Percentiles rank a stretch among this genome's conserved stretches.
phyloP scores from a whole-genome alignment of 2,113 vertebrate genomes.

The Aldabrachelys gigantea region DNA sequence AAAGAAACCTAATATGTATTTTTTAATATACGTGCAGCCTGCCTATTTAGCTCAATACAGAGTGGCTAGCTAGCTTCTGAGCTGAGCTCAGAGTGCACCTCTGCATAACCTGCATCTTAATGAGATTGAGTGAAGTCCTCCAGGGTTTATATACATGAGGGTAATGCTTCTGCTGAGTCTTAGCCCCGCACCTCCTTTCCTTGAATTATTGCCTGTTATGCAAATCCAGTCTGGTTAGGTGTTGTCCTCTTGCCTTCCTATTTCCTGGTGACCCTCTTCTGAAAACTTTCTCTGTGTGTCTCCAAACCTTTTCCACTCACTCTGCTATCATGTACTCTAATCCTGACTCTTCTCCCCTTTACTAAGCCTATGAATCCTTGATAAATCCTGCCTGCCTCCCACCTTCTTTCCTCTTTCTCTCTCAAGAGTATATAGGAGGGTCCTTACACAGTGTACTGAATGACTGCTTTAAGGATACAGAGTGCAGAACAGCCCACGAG shows the following conservation, averaged over 20 bases:
- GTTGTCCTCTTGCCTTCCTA: background rate
- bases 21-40: too few species aligned
- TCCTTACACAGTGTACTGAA: background rate
- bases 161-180: background rate
- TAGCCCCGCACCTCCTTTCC: fast-evolving
- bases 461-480: background rate
- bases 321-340: background rate
- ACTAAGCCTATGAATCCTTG: background rate
- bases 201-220: background rate
- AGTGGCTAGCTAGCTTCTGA: background rate
- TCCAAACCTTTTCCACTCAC: background rate
- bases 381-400: background rate
- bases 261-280: background rate
- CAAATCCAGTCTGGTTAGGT: background rate
- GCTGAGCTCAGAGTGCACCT: background rate
- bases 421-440: background rate
- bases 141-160: background rate
- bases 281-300: background rate
- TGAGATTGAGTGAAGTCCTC: background rate
- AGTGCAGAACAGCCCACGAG: background rate
- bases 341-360: background rate
- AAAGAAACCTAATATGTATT: background rate
- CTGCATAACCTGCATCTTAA: background rate
- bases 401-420: fast-evolving
- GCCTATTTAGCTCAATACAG: background rate